Conservation (phyloP, 53 echinoderm and acorn worm genomes). For the Luidia sarsii region DNA sequence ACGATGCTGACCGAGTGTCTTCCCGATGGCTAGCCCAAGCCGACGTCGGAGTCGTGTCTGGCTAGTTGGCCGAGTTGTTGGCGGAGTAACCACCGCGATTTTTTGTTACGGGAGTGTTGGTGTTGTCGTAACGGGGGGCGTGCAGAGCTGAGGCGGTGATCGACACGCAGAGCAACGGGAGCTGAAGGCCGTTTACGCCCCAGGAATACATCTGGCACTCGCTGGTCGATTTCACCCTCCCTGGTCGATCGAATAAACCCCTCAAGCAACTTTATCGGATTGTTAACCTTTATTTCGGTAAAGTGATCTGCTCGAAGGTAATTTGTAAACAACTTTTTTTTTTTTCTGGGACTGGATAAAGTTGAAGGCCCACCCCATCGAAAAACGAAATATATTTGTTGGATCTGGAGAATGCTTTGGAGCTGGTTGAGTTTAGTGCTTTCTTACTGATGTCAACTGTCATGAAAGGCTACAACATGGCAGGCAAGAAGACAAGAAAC, state of each 20-base stretch:
- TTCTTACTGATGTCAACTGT: too few species aligned
- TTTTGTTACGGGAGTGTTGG: too few species aligned
- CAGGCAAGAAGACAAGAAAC: constrained; percentile 81
- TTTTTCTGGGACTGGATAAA: too few species aligned
- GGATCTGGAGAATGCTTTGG: too few species aligned
- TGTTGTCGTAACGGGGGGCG: too few species aligned
- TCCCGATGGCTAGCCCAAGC: constrained; percentile 18
- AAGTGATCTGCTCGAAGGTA: not conserved
- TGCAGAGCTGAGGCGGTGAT: too few species aligned
- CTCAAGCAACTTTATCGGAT: not conserved
- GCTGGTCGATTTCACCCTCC: not conserved
- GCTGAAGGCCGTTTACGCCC: constrained; percentile 7
- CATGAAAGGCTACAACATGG: constrained; percentile 63
- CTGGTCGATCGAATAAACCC: constrained; percentile 9
- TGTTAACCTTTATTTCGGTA: not conserved
- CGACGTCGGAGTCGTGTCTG: not conserved
- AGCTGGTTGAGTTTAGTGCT: too few species aligned
- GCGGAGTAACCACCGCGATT: not conserved
- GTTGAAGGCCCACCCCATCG: too few species aligned
- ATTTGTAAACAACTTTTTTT: too few species aligned
- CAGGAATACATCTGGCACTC: constrained; percentile 9
- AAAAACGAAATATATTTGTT: too few species aligned
- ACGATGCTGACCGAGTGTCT: constrained; percentile 19
- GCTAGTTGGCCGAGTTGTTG: not conserved
- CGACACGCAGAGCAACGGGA: constrained; percentile 26